Percentiles rank a stretch among this genome's conserved stretches.
Conservation (phyloP, 2,888 invertebrate species). For the Oeneis ivallda region DNA sequence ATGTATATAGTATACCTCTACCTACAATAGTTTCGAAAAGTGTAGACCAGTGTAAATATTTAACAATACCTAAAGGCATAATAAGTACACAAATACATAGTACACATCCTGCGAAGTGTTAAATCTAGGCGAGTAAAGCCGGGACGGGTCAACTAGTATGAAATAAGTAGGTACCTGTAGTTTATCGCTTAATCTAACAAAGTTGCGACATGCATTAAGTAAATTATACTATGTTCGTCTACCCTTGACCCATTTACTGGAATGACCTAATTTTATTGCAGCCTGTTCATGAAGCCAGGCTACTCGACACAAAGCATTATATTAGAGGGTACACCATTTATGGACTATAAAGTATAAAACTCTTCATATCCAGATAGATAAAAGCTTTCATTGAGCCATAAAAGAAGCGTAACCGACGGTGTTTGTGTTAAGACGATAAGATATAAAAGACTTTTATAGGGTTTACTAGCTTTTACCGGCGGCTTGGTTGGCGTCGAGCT, state of each 20-base stretch:
- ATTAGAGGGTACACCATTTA: conserved; percentile 13
- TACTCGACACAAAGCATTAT: conserved; percentile 10
- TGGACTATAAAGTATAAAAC: conserved; percentile 31
- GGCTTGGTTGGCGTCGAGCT: no score
- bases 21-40: no score
- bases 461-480: not conserved
- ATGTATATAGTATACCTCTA: no score
- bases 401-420: conserved; percentile 22
- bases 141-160: not conserved
- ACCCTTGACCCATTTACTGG: conserved; percentile 34
- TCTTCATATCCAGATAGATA: conserved; percentile 19
- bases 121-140: not conserved
- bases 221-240: conserved; percentile 17
- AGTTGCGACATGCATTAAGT: conserved; percentile 1
- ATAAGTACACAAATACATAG: no score
- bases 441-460: conserved; percentile 4
- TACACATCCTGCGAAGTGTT: no score
- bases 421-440: not conserved
- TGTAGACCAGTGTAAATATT: no score
- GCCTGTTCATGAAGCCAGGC: conserved; percentile 16
- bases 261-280: conserved; percentile 30
- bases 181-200: not conserved
- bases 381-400: conserved; percentile 18
- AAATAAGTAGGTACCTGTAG: not conserved
- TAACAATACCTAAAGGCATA: no score